Evolutionary conservation across 2,888 invertebrate genomes (phyloP), one percentile per base, ranked within the genome.

Genomic region (Drosophila falleni): DNA sequence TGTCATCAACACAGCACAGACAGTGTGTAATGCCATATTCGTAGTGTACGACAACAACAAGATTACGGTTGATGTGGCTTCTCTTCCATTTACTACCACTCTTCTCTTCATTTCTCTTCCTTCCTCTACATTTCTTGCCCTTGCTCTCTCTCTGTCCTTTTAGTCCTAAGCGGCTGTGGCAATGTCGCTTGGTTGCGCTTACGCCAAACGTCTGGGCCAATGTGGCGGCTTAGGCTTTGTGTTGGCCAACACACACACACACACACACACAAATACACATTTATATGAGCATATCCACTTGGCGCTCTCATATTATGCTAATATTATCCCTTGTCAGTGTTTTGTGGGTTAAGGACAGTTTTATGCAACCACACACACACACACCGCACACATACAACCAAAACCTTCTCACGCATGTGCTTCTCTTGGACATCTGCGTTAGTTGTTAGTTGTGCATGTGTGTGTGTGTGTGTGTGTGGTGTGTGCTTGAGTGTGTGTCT

Each of bases 281-380:
- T 55, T 61, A 50, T 69, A 65, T 47, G 53, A 8, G 53, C 58
- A 63, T 55, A 65, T 73, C 35, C 69, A 65, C 73, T 69, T 53
- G 58, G 51, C 75, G 63, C 71, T 79, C 79, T 78, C 80, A 80
- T 83, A 86, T 88, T 89, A 87, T 87, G 87, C 89, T 87, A 89
- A 89, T 87, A 82, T 82, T 87, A 78, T 77, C 82, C 73, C 74
- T 71, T 80, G 73, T 67, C 81, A 77, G 76, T 78, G 74, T 80
- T 77, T 82, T 85, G 87, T 87, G 89, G 89, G 87, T 87, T 87
- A 87, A 87, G 87, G 87, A 89, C 89, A 87, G 73, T 89, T 87
- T 87, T 87, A 87, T 87, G 81, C 71, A 75, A 65, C 68, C 75
- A 60, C 73, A 64, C 67, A 68, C 69, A 53, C 10, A 37, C 58